A percentile compares a stretch with the other conserved stretches of the same genome.
Evolutionary conservation across 2,113 vertebrate genomes (phyloP).

Genomic region (Scalopus aquaticus): DNA sequence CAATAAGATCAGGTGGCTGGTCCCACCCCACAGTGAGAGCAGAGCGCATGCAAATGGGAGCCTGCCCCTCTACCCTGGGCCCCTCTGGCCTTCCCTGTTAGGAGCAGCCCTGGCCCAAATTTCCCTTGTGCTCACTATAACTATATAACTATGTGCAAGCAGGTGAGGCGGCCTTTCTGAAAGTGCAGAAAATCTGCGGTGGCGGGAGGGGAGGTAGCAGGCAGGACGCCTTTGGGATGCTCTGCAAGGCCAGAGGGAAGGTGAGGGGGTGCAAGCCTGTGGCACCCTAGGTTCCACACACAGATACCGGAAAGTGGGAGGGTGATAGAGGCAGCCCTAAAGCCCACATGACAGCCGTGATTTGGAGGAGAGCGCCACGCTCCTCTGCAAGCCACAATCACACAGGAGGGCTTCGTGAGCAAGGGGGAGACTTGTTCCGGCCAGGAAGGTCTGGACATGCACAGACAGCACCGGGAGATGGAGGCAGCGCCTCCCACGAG

Average conservation of each 20-base stretch:
- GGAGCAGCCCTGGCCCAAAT: neutral
- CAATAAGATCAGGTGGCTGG: conserved; percentile 2
- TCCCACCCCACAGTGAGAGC: conserved; percentile 3
- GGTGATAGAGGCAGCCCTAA: neutral
- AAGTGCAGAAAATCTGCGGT: neutral
- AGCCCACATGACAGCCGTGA: fast-evolving
- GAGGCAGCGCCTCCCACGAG: neutral
- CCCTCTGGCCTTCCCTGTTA: neutral
- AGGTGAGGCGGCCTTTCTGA: neutral
- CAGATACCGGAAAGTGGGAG: neutral
- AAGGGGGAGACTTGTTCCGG: too few relatives aligned
- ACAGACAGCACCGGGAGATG: neutral
- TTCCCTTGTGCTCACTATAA: neutral
- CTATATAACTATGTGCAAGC: neutral
- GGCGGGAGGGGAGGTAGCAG: neutral
- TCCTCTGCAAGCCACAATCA: neutral
- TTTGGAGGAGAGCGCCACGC: neutral
- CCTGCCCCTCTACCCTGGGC: neutral
- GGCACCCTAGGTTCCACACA: too few relatives aligned
- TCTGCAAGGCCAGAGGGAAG: neutral
- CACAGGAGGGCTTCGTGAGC: neutral
- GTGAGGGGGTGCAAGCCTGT: neutral
- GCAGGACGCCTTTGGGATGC: neutral
- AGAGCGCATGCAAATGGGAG: neutral
- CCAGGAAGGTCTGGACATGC: conserved; percentile 36